These are phyloP conservation scores for Ammodytes marinus DNA, from an alignment of 2,113 vertebrate species.

Conservation along the genomic window DNA sequence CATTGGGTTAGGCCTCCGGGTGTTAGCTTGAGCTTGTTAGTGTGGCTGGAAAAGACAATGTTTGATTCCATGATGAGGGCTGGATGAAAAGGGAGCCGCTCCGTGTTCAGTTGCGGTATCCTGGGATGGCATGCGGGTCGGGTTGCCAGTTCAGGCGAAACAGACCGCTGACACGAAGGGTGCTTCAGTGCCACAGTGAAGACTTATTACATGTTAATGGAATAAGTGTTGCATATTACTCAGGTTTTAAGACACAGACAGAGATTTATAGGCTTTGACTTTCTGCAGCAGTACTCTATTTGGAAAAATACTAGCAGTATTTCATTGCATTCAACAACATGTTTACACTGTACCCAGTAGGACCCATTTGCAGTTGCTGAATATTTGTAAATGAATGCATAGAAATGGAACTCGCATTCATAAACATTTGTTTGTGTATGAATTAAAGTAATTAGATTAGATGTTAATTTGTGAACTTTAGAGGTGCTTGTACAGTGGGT, in stretches of 20 bases:
- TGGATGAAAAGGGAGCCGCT: constrained; percentile 61
- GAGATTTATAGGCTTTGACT: background rate
- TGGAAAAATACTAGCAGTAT: background rate
- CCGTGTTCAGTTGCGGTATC: constrained; percentile 41
- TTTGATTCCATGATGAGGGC: constrained; percentile 68
- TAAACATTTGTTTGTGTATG: background rate
- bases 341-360: background rate
- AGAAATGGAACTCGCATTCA: background rate
- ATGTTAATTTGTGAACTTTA: background rate
- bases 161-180: constrained; percentile 26
- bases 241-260: background rate
- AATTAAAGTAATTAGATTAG: background rate
- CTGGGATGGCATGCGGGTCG: constrained; percentile 20
- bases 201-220: constrained; percentile 19
- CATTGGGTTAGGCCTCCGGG: constrained; percentile 51
- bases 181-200: background rate
- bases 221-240: constrained; percentile 30
- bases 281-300: background rate
- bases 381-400: background rate
- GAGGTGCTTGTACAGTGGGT: too few species aligned
- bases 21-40: constrained; percentile 68
- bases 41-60: constrained; percentile 63
- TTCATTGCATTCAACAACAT: background rate
- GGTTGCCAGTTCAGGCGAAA: constrained; percentile 31
- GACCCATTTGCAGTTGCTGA: background rate